Evolutionary conservation across 2,888 invertebrate species (phyloP).

Genomic region (Trisateles emortualis): DNA sequence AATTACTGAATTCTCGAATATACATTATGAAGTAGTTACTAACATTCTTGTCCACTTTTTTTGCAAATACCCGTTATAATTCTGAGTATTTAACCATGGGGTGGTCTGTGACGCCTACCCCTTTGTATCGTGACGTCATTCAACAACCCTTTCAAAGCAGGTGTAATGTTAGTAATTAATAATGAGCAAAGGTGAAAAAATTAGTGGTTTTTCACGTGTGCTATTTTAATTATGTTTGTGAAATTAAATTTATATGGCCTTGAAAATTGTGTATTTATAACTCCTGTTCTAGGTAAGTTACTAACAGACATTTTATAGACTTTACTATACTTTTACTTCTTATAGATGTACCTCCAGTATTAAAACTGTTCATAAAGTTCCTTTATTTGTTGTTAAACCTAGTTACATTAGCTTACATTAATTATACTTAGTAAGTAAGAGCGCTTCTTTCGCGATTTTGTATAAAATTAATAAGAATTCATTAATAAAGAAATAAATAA

Average conservation of each 20-base stretch:
- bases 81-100: constrained; percentile 23
- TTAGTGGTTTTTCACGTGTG: background rate
- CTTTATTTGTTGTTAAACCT: too few relatives aligned
- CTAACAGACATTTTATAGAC: too few relatives aligned
- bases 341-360: too few relatives aligned
- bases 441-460: too few relatives aligned
- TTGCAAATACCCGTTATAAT: constrained; percentile 22
- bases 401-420: too few relatives aligned
- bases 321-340: too few relatives aligned
- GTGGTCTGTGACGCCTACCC: constrained; percentile 11
- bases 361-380: too few relatives aligned
- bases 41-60: background rate
- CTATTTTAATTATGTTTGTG: background rate
- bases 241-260: background rate
- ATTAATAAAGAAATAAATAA: too few relatives aligned
- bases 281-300: background rate
- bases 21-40: background rate
- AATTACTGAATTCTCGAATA: background rate
- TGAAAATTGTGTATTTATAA: background rate
- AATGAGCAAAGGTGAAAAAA: background rate
- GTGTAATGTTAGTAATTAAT: constrained; percentile 3
- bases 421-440: too few relatives aligned
- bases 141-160: constrained; percentile 11
- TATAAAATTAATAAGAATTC: too few relatives aligned
- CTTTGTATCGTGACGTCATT: constrained; percentile 16